Evolutionary conservation across 2,888 invertebrate genomes (phyloP), one percentile per base, ranked within the genome.

Genomic region (Drosophila colorata): DNA sequence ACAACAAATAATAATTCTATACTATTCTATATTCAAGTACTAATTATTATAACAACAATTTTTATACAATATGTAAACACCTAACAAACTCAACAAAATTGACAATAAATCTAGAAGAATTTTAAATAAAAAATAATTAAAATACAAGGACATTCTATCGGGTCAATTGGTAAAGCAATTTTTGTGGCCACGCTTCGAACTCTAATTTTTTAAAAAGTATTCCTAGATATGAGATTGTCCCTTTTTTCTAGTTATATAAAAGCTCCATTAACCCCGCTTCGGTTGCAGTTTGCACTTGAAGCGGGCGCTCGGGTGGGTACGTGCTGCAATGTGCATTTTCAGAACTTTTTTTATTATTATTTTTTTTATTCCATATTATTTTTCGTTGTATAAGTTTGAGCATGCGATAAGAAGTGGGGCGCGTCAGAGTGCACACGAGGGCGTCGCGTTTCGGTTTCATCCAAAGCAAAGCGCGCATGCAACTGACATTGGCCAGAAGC

Each of bases 401-500:
- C 69, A 44, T 61, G 80, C 69, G 69, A 79, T 75, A 78, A 69
- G 69, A 82, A 83, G 40, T 83, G 81, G 87, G 69, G 46, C 81
- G 70, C 83, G 57, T 63, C 53, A 57, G 69, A 72, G 69, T 74
- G 72, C 69, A 77, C 52, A 63, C 70, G 74, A 59, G 66, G 63
- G 82, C 65, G 66, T 67, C 72, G 63, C 58, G 74, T 70, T 60
- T 43, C 74, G 28, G 40, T 51, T 55, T n/a, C 55, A 58, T 25
- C 69, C 59, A 74, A 58, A 64, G 60, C 60, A 76, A 68, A 70
- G 58, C 61, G 41, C 51, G 35, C 69, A 80, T 73, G 73, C 74
- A 69, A 69, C 71, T 85, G 87, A 69, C 83, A 83, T 87, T 87
- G 86, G 71, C 53, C 74, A 72, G 69, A 87, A 85, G 87, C 83